These are phyloP conservation scores for Eupelmus urozonus DNA, from an alignment of 2,888 invertebrate species.

Conservation along the genomic window DNA sequence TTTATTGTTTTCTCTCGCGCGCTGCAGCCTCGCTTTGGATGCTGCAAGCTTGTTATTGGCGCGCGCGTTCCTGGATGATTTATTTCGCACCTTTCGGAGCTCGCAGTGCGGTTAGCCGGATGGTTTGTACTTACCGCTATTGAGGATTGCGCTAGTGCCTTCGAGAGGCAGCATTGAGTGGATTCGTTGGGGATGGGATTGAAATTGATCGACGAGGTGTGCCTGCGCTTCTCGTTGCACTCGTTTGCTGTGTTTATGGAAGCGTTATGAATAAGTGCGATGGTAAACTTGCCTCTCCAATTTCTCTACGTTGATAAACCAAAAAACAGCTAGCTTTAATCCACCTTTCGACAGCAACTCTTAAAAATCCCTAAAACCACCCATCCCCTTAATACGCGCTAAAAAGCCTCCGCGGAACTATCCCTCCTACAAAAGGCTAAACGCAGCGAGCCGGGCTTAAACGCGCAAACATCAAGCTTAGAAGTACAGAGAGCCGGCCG, in stretches of 20 bases:
- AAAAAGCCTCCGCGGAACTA: too few relatives aligned
- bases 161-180: background rate
- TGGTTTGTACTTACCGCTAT: background rate
- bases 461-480: slow-evolving; percentile 55
- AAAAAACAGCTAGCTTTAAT: too few relatives aligned
- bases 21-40: background rate
- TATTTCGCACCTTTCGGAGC: background rate
- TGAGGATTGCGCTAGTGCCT: background rate
- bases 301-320: too few relatives aligned
- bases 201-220: background rate
- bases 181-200: background rate
- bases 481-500: too few relatives aligned
- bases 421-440: background rate
- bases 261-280: too few relatives aligned
- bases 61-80: background rate
- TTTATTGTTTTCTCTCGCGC: slow-evolving; percentile 49
- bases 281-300: too few relatives aligned
- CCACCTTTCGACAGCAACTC: too few relatives aligned
- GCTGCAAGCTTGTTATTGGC: background rate
- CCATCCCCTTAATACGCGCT: too few relatives aligned
- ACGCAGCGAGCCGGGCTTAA: background rate
- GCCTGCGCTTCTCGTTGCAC: too few relatives aligned
- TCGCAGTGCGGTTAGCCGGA: background rate
- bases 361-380: too few relatives aligned
- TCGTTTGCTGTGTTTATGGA: too few relatives aligned